Conservation (phyloP, 2,797 vertebrate genomes). For the Nothura maculosa region DNA sequence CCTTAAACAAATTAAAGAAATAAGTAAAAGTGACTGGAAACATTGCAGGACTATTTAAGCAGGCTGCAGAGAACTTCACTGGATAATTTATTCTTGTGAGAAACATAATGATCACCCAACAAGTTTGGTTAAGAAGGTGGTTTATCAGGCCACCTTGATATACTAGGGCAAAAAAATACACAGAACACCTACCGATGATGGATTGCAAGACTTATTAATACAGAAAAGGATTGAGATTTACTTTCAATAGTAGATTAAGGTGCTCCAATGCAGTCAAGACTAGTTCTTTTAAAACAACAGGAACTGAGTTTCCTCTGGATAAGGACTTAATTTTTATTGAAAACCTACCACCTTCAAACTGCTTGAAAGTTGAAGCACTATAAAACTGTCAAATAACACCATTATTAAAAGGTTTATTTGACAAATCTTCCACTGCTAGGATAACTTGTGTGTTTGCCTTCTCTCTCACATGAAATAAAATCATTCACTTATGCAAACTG, state of each 20-base stretch:
- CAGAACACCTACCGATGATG: slow-evolving; percentile 82
- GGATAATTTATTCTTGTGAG: slow-evolving; percentile 85
- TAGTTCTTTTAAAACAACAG: slow-evolving; percentile 81
- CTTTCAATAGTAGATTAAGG: slow-evolving; percentile 84
- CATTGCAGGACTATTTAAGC: slow-evolving; percentile 78
- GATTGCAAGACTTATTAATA: slow-evolving; percentile 85
- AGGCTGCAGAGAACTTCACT: slow-evolving; percentile 75
- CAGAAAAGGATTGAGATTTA: slow-evolving; percentile 86
- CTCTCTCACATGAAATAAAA: slow-evolving; percentile 83
- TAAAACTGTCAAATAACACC: slow-evolving; percentile 85
- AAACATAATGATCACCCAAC: slow-evolving; percentile 86
- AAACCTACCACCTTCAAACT: slow-evolving; percentile 85
- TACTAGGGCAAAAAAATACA: slow-evolving; percentile 79
- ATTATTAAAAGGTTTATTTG: slow-evolving; percentile 87
- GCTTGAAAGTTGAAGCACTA: slow-evolving; percentile 80
- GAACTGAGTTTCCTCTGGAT: slow-evolving; percentile 79
- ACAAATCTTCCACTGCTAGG: slow-evolving; percentile 82
- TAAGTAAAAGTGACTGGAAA: slow-evolving; percentile 76
- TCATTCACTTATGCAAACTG: slow-evolving; percentile 85
- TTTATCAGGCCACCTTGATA: slow-evolving; percentile 86
- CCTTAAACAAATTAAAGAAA: slow-evolving; percentile 79
- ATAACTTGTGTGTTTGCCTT: slow-evolving; percentile 80
- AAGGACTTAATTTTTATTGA: slow-evolving; percentile 87
- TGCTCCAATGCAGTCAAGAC: slow-evolving; percentile 76
- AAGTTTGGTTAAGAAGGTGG: slow-evolving; percentile 84